Evolutionary conservation across 2,113 vertebrate genomes (phyloP), one percentile per base, ranked within the genome.

Genomic region (Empidonax traillii): DNA sequence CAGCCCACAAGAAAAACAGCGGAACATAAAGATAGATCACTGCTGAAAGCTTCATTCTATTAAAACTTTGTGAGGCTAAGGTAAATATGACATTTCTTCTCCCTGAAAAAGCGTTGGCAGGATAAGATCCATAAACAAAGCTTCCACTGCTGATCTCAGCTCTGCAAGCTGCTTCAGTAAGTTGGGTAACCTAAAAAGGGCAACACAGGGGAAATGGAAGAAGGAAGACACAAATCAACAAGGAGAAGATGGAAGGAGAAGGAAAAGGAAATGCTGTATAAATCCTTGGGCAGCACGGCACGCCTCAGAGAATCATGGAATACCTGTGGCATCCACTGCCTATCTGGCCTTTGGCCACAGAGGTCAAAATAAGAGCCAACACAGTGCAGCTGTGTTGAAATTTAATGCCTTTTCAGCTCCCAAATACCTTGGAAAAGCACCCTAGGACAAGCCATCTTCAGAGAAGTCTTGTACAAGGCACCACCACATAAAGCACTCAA

Each of bases 181-280:
- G 24, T 12, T 44, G 18, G 37, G 16, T 11, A 89, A 31, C 19
- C 2, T 3, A 3, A 1, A 2, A 89, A 93, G 27, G 68, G 73
- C 19, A 49, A 9, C 2, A 4, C 0, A 2, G 2, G 2, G 8
- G 11, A 28, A 72, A 56, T 0, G 1, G 76, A 35, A 59, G 53
- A 65, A 62, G 56, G 79, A 33, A 79, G 30, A 30, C 19, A 30
- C 22, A 82, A 72, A 90, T 6, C 13, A 76, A 23, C 16, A 56
- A 41, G 30, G 27, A 78, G 10, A 92, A 68, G 72, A 20, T 51
- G 28, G 14, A 77, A 73, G 39, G 20, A 73, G 44, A 20, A 89
- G 43, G 30, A 69, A 85, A 61, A 7, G 23, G 28, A 90, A 88
- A n/a, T 0, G 0, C 52, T 85, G 14, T 19, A 35, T 24, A 73